Base-by-base conservation (phyloP, 2,888 invertebrate species). In the Galeruca laticollis region DNA sequence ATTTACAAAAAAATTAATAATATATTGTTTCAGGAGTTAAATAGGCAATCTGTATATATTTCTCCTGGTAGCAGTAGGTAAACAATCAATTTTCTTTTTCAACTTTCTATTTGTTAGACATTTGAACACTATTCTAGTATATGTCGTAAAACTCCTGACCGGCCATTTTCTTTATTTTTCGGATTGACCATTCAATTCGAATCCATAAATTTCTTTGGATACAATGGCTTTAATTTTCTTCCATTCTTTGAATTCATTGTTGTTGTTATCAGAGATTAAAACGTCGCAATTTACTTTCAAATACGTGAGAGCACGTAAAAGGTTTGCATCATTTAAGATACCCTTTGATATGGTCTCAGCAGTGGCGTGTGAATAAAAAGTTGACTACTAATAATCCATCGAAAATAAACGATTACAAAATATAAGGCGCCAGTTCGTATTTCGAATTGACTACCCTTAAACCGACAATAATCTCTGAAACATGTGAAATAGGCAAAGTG, bases 231-330 rank as follows among this genome's bases (percentile, higher is more conserved):
- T 68, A 68, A 71, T 60, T 64, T 60, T 68, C 60, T 60, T 49
- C 61, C 61, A 51, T 62, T 37, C 68, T 51, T 56, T 37, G 54
- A 71, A 64, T 68, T 57, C 61, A 64, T 57, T 68, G 56, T 64
- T 67, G 31, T 40, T 59, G 56, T 67, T 68, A 68, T 68, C 68
- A 33, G 64, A 57, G 68, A 71, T 68, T 71, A 71, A 71, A 68
- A 71, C 33, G 65, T 65, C 65, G 65, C 65, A 65, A 65, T 65
- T 65, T 65, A 65, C 57, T 43, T 43, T 43, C 54, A 57, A 43
- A 57, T 57, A 65, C 52, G 62, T 49, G 62, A 52, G 52, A 52
- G 51, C 62, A 51, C 62, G 62, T 62, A 62, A 62, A 62, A 52
- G 37, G 43, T 52, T 40, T 62, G 15, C 62, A 49, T 52, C 62